Percentiles rank a stretch among this genome's conserved stretches.
Conservation (phyloP, 2,797 vertebrate species). For the Potorous gilbertii region DNA sequence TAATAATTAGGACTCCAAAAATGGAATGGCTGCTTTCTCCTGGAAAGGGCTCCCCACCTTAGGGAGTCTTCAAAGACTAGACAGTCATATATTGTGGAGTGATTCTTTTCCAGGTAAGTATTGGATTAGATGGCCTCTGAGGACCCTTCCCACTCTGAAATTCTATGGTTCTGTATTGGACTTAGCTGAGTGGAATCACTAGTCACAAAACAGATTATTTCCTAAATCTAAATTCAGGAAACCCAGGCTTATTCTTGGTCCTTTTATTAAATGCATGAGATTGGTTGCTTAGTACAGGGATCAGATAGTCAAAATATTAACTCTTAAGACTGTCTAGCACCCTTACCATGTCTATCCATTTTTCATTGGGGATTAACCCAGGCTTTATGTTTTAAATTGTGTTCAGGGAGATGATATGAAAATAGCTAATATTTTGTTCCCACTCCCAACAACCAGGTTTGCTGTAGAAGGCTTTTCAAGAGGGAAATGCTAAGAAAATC, state of each 20-base stretch:
- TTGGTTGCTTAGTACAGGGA: background rate
- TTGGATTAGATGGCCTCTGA: background rate
- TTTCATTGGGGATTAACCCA: background rate
- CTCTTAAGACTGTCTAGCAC: background rate
- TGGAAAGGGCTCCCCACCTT: background rate
- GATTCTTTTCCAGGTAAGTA: background rate
- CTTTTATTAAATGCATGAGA: background rate
- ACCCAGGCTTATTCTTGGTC: fast-evolving
- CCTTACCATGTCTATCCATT: background rate
- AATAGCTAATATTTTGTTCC: background rate
- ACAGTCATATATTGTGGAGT: background rate
- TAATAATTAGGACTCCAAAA: background rate
- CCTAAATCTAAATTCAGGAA: background rate
- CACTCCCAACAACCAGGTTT: background rate
- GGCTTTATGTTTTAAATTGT: background rate
- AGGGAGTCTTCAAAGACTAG: background rate
- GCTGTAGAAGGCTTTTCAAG: constrained; percentile 3
- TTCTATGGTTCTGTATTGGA: background rate
- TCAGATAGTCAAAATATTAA: background rate
- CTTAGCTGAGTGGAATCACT: background rate
- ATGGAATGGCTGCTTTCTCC: background rate
- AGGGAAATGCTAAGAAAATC: background rate
- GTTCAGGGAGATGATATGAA: constrained; percentile 8
- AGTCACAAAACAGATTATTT: background rate
- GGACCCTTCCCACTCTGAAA: background rate